Evolutionary conservation across 2,888 invertebrate genomes (phyloP), one percentile per base, ranked within the genome.

Genomic region (Netelia inedita): DNA sequence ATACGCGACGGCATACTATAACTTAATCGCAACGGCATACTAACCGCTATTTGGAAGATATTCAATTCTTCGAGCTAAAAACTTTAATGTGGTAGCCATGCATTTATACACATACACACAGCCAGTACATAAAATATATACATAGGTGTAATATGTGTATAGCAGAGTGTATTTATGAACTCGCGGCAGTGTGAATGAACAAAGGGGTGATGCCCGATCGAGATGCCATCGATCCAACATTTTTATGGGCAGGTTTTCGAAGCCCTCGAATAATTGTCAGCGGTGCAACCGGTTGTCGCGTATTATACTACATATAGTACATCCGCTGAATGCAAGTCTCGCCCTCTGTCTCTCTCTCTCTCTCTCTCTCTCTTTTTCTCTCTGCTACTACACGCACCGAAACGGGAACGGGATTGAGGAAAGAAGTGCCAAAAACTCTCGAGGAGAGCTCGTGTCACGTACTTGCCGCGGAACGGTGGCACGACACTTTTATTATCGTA

Each of bases 271-370:
- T 86, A 86, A 87, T 87, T 86, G 86, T 87, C 85, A 83, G 85
- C 85, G 85, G 83, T 76, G 86, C 87, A 87, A 87, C 87, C 87
- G 87, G 87, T 87, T 87, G 85, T 83, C 79, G 78, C 82, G 79
- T 35, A 41, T 65, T 16, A 16, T 57, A 16, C 16, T 57, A 57
- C 16, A 57, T 57, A 57, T 57, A 57, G 19, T 9, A 55, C n/a
- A 55, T 55, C 57, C 57, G 46, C 57, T 19, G 19, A 57, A 57
- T 57, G 55, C 57, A 10, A 16, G 10, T 46, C 6, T 19, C 19
- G 19, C 57, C 19, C 50, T 53, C 53, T 53, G 3, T 35, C 35
- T 35, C 6, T 35, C 35, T 35, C 35, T 35, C 35, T 35, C 23
- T 23, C 23, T 23, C 23, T 23, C 1, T 23, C 23, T 23, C 23